Percentiles rank a stretch among this genome's conserved stretches.
Conservation (phyloP, 2,888 invertebrate species). For the Trachelus tabidus region DNA sequence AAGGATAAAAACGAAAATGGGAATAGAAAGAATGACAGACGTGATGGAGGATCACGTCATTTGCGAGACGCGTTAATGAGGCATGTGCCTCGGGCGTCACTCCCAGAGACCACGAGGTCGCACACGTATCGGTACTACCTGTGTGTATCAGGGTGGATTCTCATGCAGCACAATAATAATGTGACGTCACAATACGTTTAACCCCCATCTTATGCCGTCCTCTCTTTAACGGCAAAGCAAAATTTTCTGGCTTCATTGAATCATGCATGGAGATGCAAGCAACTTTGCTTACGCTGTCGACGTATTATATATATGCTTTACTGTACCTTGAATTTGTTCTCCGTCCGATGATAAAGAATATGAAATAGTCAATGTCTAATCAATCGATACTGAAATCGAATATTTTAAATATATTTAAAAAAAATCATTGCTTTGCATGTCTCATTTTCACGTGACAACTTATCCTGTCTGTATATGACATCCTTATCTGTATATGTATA, state of each 20-base stretch:
- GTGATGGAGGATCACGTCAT: constrained; percentile 47
- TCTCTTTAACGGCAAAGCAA: background rate
- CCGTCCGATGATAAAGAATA: background rate
- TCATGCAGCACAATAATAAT: constrained; percentile 33
- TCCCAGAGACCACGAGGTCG: constrained; percentile 10
- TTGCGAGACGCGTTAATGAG: constrained; percentile 53
- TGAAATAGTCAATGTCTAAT: background rate
- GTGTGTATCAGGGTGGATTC: background rate
- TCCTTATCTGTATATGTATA: too few relatives aligned
- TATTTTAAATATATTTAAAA: background rate
- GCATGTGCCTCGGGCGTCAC: constrained; percentile 43
- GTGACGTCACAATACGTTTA: constrained; percentile 29
- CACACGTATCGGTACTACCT: constrained; percentile 7
- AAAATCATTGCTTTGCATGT: background rate
- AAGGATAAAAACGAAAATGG: constrained; percentile 1
- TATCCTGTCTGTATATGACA: too few relatives aligned
- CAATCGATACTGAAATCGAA: background rate
- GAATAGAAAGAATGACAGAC: constrained; percentile 23
- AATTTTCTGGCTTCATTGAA: background rate
- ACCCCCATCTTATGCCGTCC: background rate
- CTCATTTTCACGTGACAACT: background rate
- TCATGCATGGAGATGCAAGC: background rate
- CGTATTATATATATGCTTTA: background rate
- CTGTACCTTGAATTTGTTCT: background rate
- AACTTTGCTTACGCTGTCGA: background rate